Conservation (phyloP, 1,140 invertebrate genomes). For the Drosophila sp. region DNA sequence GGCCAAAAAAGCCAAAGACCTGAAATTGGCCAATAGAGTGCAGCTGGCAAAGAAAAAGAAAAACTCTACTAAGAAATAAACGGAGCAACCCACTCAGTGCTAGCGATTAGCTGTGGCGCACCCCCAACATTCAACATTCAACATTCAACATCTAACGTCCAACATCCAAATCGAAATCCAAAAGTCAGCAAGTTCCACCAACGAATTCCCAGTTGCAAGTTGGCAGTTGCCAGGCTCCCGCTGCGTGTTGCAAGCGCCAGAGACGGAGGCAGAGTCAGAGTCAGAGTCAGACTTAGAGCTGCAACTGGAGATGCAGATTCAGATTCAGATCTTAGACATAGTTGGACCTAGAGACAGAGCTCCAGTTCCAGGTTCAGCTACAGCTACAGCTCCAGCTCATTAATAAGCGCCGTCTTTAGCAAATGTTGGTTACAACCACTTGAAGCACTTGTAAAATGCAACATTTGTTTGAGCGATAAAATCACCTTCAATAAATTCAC, state of each 20-base stretch:
- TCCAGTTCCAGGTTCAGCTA: not conserved
- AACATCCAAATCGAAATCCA: too few species aligned
- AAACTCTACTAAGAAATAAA: slow-evolving; percentile 11
- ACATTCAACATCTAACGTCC: too few species aligned
- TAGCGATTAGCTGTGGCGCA: slow-evolving; percentile 50
- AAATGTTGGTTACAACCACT: slow-evolving; percentile 63
- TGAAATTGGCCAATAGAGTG: slow-evolving; percentile 47
- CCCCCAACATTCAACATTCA: slow-evolving; percentile 34
- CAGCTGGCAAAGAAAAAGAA: slow-evolving; percentile 39
- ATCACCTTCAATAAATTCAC: slow-evolving; percentile 83
- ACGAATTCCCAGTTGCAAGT: slow-evolving; percentile 6
- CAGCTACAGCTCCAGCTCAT: slow-evolving; percentile 61
- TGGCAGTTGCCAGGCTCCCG: slow-evolving; percentile 33
- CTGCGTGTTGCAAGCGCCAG: slow-evolving; percentile 32
- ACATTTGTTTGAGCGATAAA: slow-evolving; percentile 84
- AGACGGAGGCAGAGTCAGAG: not conserved
- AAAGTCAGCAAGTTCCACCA: too few species aligned
- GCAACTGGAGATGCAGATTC: slow-evolving; percentile 17
- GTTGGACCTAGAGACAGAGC: not conserved
- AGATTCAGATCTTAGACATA: slow-evolving; percentile 11
- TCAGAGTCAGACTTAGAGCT: not conserved
- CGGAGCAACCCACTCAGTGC: slow-evolving; percentile 34
- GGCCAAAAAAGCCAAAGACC: slow-evolving; percentile 8
- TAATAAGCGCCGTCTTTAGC: slow-evolving; percentile 81
- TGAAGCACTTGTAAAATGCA: slow-evolving; percentile 83